Base-by-base conservation (phyloP, 2,113 vertebrate genomes). In the Scolopax mira region DNA sequence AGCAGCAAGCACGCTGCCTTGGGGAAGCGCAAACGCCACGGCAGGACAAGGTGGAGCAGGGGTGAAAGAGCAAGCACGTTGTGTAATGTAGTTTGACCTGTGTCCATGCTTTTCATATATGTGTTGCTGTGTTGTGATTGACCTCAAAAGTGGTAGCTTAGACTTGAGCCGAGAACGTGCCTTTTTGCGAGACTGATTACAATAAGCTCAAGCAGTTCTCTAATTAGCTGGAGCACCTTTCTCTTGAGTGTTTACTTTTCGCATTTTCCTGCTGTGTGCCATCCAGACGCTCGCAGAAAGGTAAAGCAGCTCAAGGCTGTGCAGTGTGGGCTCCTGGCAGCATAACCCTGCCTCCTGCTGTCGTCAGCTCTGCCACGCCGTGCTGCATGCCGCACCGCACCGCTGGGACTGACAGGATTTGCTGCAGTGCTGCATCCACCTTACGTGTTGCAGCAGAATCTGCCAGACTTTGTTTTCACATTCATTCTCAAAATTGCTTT, bases 401-500 rank as follows among this genome's bases (percentile, higher is more conserved):
- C 48, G 60, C 84, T 78, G 72, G 72, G 78, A 94, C 52, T 24
- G 64, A 72, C 85, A 60, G 88, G n/a, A 79, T 97, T 95, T 97
- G 94, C 96, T 97, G 97, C 96, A 97, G 89, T 97, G 85, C 96
- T 96, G 94, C 89, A 62, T 78, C 78, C 67, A 90, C 3, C 0
- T 31, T 65, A 71, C 3, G 19, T 92, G 88, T 71, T 96, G 72
- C 92, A 93, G 72, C 79, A 91, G 62, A 80, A 86, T 54, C 84
- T n/a, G 49, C 65, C 71, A 79, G 89, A 9, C 79, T 84, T 79
- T 6, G 11, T 79, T 88, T 88, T 44, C 58, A 13, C 2, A 0
- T 81, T 64, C 51, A 3, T 61, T 85, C 62, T 95, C 37, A 73
- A 33, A 54, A 51, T 9, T 27, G 46, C 46, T 48, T 48, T 48